Evolutionary conservation across 2,797 vertebrate genomes (phyloP).

Genomic region (Limosa lapponica): DNA sequence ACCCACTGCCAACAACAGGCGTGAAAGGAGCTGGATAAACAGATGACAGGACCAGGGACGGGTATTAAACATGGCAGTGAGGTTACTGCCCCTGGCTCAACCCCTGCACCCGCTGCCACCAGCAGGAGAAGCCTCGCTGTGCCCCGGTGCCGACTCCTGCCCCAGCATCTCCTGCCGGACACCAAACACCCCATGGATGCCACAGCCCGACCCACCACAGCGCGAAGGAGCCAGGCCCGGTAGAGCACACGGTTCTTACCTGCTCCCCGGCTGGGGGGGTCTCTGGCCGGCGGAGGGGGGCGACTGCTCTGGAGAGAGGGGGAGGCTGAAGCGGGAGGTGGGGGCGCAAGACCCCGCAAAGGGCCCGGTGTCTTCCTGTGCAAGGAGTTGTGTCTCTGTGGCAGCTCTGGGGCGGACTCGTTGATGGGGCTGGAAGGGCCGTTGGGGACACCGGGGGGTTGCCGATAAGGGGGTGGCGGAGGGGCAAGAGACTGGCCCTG

Average conservation of each 20-base stretch:
- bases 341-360: conserved; percentile 77
- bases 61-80: rapidly evolving
- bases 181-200: neutral
- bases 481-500: conserved; percentile 84
- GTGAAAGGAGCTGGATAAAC: neutral
- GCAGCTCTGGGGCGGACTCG: conserved; percentile 88
- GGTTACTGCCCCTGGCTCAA: neutral
- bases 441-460: conserved; percentile 83
- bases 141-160: rapidly evolving
- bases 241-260: conserved; percentile 75
- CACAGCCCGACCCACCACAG: rapidly evolving
- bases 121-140: rapidly evolving
- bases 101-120: rapidly evolving
- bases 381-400: conserved; percentile 94
- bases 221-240: rapidly evolving
- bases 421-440: conserved; percentile 83
- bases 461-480: conserved; percentile 89
- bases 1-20: rapidly evolving
- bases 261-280: conserved; percentile 90
- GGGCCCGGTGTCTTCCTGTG: conserved; percentile 84
- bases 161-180: rapidly evolving
- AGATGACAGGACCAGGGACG: neutral
- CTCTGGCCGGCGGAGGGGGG: conserved; percentile 91
- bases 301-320: conserved; percentile 81
- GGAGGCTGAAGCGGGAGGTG: conserved; percentile 84